Percentiles rank a stretch among this genome's conserved stretches.
phyloP scores from a whole-genome alignment of 2,797 vertebrate species.

The Brotula barbata region DNA sequence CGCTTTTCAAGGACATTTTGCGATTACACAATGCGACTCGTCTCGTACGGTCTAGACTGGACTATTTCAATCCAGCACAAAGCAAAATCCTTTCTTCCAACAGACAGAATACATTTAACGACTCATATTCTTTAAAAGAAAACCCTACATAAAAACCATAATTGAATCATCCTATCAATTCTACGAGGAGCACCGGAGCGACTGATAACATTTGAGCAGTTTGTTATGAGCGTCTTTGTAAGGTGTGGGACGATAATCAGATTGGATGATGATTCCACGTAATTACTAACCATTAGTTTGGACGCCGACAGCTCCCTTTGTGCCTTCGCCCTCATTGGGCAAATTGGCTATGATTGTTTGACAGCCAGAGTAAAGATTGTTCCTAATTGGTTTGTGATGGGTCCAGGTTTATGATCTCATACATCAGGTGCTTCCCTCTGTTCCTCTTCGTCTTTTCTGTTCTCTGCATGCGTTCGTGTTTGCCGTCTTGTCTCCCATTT shows the following conservation, averaged over 20 bases:
- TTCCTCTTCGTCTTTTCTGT: not conserved
- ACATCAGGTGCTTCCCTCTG: not conserved
- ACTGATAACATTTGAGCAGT: constrained; percentile 43
- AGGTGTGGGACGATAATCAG: constrained; percentile 40
- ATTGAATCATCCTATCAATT: constrained; percentile 67
- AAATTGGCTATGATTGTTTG: constrained; percentile 17
- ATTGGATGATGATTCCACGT: constrained; percentile 46
- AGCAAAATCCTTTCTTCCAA: constrained; percentile 13
- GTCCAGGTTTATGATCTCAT: not conserved
- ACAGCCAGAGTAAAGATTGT: constrained; percentile 1
- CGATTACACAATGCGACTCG: not conserved
- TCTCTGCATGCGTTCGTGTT: not conserved
- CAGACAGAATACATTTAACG: constrained; percentile 26
- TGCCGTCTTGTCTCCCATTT: too few relatives aligned
- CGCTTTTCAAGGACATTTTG: constrained; percentile 7
- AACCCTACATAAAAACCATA: constrained; percentile 60
- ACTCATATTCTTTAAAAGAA: constrained; percentile 55
- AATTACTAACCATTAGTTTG: constrained; percentile 51
- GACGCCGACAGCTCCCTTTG: constrained; percentile 30
- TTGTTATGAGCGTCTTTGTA: constrained; percentile 55
- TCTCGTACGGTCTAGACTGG: constrained; percentile 23
- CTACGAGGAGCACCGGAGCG: constrained; percentile 52
- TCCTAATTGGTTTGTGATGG: constrained; percentile 8
- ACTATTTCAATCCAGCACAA: constrained; percentile 16
- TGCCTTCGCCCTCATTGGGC: constrained; percentile 14